phyloP scores from a whole-genome alignment of 2,888 invertebrate genomes.

The Amblyjoppa fuscipennis region DNA sequence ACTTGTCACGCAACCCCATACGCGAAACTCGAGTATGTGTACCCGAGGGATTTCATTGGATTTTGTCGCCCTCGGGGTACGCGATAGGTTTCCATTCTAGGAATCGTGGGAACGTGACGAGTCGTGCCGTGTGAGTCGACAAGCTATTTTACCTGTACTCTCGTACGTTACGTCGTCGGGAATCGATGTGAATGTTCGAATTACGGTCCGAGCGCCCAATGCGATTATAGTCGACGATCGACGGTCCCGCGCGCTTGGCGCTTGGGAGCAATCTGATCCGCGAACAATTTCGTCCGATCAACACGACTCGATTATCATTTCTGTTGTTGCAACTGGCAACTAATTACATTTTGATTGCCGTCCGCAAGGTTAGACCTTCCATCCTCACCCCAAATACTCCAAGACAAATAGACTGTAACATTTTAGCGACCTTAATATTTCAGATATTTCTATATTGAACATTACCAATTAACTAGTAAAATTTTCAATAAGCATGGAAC shows the following conservation, averaged over 20 bases:
- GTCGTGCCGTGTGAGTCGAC: slow-evolving; percentile 3
- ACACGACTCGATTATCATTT: not conserved
- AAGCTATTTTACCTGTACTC: slow-evolving; percentile 10
- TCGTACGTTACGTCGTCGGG: slow-evolving; percentile 11
- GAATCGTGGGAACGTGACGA: slow-evolving; percentile 2
- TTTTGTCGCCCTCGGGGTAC: slow-evolving; percentile 26
- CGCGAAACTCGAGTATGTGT: slow-evolving; percentile 21
- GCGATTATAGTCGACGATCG: slow-evolving; percentile 19
- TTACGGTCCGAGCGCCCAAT: slow-evolving; percentile 3
- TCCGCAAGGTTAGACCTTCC: too few species aligned
- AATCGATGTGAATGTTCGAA: slow-evolving; percentile 7
- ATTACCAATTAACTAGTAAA: too few species aligned
- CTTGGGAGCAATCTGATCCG: not conserved
- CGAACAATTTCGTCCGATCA: slow-evolving; percentile 7
- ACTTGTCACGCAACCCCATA: slow-evolving; percentile 17
- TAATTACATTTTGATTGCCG: not conserved
- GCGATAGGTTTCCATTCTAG: slow-evolving; percentile 32
- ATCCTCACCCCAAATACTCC: too few species aligned
- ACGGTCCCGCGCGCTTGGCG: not conserved
- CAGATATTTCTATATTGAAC: too few species aligned
- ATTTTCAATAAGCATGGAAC: too few species aligned
- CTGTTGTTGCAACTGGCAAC: slow-evolving; percentile 4
- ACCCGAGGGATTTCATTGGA: slow-evolving; percentile 39
- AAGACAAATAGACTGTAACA: too few species aligned
- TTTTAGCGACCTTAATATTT: too few species aligned